These are phyloP conservation scores for Tyto alba DNA, from an alignment of 2,113 vertebrate genomes.

Conservation along the genomic window DNA sequence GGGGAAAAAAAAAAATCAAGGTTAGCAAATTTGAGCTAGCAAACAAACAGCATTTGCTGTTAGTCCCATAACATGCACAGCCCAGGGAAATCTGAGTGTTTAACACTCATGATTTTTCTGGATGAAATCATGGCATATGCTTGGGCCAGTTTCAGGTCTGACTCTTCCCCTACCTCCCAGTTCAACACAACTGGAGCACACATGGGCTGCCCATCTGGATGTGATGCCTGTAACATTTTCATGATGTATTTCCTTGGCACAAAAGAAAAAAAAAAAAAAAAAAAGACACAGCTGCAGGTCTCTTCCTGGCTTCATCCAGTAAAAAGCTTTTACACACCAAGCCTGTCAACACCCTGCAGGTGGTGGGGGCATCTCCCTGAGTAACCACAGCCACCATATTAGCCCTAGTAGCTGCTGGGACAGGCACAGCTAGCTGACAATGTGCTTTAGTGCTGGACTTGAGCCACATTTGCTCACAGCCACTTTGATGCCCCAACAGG, in stretches of 20 bases:
- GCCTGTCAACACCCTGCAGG: neutral
- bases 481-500: rapidly evolving
- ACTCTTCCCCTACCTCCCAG: neutral
- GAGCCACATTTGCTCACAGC: neutral
- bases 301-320: neutral
- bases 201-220: neutral
- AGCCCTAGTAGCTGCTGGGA: neutral
- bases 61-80: neutral
- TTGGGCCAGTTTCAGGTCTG: neutral
- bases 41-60: neutral
- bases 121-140: neutral
- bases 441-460: neutral
- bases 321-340: neutral
- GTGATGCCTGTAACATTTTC: neutral
- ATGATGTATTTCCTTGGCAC: neutral
- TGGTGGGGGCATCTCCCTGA: neutral
- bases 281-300: neutral
- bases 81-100: neutral
- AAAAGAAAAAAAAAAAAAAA: neutral
- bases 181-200: neutral
- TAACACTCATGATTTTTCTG: neutral
- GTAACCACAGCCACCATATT: neutral
- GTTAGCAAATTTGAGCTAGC: neutral
- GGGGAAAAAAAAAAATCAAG: neutral
- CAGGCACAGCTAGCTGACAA: too few relatives aligned